Conservation (phyloP, 2,888 invertebrate species). For the Punctoribates punctum region DNA sequence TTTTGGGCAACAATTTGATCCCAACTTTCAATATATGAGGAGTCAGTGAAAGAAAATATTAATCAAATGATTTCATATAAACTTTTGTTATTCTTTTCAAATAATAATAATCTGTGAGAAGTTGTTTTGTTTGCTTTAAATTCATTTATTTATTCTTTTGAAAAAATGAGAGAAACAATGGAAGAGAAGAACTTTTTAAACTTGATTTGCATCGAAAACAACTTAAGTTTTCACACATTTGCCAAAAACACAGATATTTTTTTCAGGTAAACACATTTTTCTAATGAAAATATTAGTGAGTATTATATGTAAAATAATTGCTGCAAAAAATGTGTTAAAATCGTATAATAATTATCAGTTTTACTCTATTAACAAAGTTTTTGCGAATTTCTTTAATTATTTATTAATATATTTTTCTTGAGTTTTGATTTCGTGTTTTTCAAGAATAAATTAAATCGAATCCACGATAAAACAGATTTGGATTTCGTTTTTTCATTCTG, state of each 20-base stretch:
- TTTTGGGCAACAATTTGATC: background rate
- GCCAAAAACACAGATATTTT: background rate
- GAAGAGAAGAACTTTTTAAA: background rate
- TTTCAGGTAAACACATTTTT: constrained; percentile 12
- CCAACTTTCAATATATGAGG: too few species aligned
- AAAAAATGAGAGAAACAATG: background rate
- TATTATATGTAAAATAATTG: constrained; percentile 13
- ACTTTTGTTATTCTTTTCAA: background rate
- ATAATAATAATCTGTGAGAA: background rate
- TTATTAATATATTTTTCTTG: background rate
- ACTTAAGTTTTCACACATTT: background rate
- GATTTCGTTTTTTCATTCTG: background rate
- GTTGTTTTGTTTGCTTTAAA: background rate
- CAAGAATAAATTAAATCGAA: background rate
- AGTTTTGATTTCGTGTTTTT: constrained; percentile 5
- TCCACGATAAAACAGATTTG: background rate
- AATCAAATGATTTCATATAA: background rate
- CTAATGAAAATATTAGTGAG: background rate
- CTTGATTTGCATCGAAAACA: constrained; percentile 1
- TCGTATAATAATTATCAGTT: constrained; percentile 10
- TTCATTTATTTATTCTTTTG: background rate
- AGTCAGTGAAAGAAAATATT: background rate
- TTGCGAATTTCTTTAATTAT: background rate
- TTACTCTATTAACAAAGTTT: constrained; percentile 11
- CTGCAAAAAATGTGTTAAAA: constrained; percentile 11